phyloP scores from a whole-genome alignment of 2,113 vertebrate species.

The Dasypus novemcinctus region DNA sequence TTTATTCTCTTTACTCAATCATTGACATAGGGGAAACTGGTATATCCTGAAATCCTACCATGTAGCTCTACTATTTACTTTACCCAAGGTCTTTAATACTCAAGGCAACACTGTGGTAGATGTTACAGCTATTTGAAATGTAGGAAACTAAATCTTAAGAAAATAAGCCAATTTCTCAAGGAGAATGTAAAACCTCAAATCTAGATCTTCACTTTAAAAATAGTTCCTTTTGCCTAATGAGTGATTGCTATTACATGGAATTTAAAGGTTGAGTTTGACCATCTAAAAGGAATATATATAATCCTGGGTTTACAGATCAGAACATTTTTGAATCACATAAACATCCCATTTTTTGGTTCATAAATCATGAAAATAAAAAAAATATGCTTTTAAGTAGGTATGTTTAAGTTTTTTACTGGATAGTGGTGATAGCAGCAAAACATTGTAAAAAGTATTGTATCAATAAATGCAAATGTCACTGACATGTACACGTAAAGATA shows the following conservation, averaged over 20 bases:
- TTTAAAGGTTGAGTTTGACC: not conserved
- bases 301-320: not conserved
- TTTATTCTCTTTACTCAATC: not conserved
- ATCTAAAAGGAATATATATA: not conserved
- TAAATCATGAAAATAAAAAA: not conserved
- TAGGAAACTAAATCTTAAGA: not conserved
- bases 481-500: too few relatives aligned
- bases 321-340: not conserved
- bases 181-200: not conserved
- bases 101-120: not conserved
- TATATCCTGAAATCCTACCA: not conserved
- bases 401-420: not conserved
- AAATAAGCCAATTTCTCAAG: not conserved
- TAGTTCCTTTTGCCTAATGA: not conserved
- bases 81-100: not conserved
- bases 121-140: not conserved
- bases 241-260: not conserved
- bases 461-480: too few relatives aligned
- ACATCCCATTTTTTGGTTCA: not conserved
- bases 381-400: not conserved
- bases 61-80: not conserved
- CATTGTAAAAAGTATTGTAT: too few relatives aligned
- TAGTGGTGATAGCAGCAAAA: too few relatives aligned
- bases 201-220: not conserved
- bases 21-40: not conserved